Base-by-base conservation (phyloP, 1,140 invertebrate species). In the Sycophila sp. region DNA sequence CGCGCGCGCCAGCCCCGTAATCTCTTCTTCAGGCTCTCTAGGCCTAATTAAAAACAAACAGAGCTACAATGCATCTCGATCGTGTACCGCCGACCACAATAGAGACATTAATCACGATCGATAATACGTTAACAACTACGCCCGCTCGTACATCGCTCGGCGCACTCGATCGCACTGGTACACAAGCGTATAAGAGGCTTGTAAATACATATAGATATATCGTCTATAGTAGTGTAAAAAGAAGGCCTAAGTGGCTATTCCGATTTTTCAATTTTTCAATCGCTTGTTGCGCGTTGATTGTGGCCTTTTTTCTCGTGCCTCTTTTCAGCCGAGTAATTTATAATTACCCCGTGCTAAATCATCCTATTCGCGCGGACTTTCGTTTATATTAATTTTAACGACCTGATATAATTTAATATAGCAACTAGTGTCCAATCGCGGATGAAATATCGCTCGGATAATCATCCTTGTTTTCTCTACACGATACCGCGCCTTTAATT, bases 41-140 rank as follows among this genome's bases (percentile, higher is more conserved):
- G 53, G 13, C 36, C 56, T 72, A 72, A 72, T 72, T 72, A 67
- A 72, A 72, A 72, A 72, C 64, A 72, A 72, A 72, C 70, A 71
- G 24, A 38, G 69, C 36, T 47, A 56, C 59, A 59, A 65, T 64
- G 42, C 53, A 56, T 70, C 60, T 38, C 42, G 59, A 58, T 36
- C 69, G 60, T 65, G 69, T 65, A 65, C 49, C 55, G 24, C 34
- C n/a, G 26, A 49, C 2, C 26, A 71, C 69, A 71, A 71, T 71
- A 64, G 62, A 71, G 62, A 65, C 69, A 66, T 71, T 65, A 71
- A 71, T 71, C 69, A 70, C 68, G 34, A 53, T 62, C 58, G 67
- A 69, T 69, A 62, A 53, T 62, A 49, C 34, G n/a, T 38, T n/a
- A n/a, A 17, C 26, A 38, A n/a, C 28, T 49, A 22, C 32, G n/a